phyloP scores from a whole-genome alignment of 2,113 vertebrate species.

The Sinocyclocheilus rhinocerous region DNA sequence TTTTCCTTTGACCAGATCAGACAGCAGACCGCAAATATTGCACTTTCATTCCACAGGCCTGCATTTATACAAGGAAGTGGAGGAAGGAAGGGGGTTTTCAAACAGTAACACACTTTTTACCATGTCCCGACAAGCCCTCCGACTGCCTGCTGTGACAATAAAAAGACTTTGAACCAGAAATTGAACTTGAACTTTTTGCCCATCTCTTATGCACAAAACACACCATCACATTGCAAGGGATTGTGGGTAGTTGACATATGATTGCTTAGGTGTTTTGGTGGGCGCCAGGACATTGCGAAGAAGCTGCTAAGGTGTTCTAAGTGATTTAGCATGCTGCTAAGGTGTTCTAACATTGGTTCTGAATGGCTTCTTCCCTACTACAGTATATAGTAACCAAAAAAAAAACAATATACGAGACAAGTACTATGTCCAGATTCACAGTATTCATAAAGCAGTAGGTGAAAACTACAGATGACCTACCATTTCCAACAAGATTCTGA shows the following conservation, averaged over 20 bases:
- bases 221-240: background rate
- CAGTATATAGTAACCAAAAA: background rate
- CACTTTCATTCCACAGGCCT: background rate
- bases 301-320: background rate
- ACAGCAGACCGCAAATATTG: background rate
- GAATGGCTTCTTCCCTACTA: no score
- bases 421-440: background rate
- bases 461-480: background rate
- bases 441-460: background rate
- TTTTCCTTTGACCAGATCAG: background rate
- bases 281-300: background rate
- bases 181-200: background rate
- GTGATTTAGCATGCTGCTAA: background rate
- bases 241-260: background rate
- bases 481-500: background rate
- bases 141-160: background rate
- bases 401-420: background rate
- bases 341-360: background rate
- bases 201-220: background rate
- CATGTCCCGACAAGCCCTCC: background rate
- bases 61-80: slow-evolving; percentile 22
- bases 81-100: slow-evolving; percentile 28
- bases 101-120: background rate
- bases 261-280: background rate
- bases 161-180: background rate